These are phyloP conservation scores for Thaumatotibia leucotreta DNA, from an alignment of 1,140 invertebrate genomes.

Conservation along the genomic window DNA sequence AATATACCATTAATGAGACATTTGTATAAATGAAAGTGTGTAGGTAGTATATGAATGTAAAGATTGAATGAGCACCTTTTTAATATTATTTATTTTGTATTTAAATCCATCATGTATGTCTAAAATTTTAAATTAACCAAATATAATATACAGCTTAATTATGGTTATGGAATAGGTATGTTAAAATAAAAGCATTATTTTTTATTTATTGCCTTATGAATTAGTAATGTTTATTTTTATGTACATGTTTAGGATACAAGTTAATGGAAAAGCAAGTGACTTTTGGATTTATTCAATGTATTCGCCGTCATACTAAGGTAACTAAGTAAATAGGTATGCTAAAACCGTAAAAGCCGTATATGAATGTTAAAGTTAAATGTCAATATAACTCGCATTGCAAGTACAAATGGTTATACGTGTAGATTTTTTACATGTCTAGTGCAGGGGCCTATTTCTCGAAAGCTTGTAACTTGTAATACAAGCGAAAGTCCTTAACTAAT, in stretches of 20 bases:
- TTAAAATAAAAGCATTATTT: not conserved
- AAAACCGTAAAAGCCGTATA: not conserved
- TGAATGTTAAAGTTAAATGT: not conserved
- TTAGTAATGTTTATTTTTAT: conserved; percentile 1
- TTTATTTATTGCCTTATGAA: conserved; percentile 6
- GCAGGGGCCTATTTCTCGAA: too few species aligned
- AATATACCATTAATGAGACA: not conserved
- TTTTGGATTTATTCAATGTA: not conserved
- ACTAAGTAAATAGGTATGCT: not conserved
- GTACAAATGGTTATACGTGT: conserved; percentile 4
- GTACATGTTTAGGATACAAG: not conserved
- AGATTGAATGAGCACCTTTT: conserved; percentile 4
- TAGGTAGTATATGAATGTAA: conserved; percentile 7
- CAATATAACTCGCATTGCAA: not conserved
- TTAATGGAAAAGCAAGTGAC: not conserved
- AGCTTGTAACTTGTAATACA: too few species aligned
- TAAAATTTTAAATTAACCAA: not conserved
- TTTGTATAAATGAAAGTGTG: conserved; percentile 4
- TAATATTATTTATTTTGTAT: not conserved
- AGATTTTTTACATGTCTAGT: conserved; percentile 7
- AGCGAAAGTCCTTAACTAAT: too few species aligned
- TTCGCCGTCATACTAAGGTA: not conserved
- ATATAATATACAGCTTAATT: not conserved
- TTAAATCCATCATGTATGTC: not conserved
- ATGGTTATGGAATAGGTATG: not conserved